Conservation (phyloP, 2,888 invertebrate species). For the Scaptomyza reducta region DNA sequence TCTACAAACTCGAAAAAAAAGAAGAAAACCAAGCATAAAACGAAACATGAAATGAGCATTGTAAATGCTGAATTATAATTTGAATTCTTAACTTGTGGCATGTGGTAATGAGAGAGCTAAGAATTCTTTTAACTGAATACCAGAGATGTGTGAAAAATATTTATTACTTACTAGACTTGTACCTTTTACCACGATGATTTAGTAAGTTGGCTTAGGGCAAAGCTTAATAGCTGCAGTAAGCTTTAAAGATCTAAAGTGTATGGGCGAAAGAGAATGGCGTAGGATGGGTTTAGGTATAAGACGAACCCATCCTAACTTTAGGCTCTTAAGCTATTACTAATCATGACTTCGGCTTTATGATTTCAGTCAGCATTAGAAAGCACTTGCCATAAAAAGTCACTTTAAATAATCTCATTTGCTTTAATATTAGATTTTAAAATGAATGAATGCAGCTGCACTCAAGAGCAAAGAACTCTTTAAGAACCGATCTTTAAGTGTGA, state of each 20-base stretch:
- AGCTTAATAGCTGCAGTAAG: no score
- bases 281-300: no score
- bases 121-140: not conserved
- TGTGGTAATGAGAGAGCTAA: not conserved
- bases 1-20: not conserved
- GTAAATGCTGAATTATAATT: conserved; percentile 43
- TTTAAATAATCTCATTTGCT: not conserved
- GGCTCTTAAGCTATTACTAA: no score
- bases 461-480: conserved; percentile 12
- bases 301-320: not conserved
- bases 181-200: not conserved
- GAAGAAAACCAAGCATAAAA: conserved; percentile 19
- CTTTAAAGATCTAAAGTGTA: no score
- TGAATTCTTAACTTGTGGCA: not conserved
- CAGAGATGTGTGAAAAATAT: not conserved
- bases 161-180: not conserved
- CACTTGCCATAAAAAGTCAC: not conserved
- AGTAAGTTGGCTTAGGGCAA: not conserved
- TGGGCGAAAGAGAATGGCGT: no score
- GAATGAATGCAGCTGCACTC: not conserved
- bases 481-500: conserved; percentile 30
- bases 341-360: not conserved
- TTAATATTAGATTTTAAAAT: not conserved
- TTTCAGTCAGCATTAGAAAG: not conserved
- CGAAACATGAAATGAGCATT: conserved; percentile 29